Base-by-base conservation (phyloP, 2,888 invertebrate species). In the Macrosiphum euphorbiae region DNA sequence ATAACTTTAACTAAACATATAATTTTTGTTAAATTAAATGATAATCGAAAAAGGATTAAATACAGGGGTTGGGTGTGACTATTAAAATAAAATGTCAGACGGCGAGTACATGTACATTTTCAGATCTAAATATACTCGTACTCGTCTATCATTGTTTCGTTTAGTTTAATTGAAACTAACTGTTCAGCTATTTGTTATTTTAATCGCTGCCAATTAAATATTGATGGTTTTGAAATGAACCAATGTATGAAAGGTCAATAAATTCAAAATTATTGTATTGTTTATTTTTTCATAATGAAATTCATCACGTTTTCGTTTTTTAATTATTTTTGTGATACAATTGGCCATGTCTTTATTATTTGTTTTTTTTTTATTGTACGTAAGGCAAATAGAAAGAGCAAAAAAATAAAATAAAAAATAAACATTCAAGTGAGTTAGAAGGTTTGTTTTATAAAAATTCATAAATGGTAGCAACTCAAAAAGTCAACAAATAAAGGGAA, bases 391-490 rank as follows among this genome's bases (percentile, higher is more conserved):
- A 55, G 10, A 55, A 20, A 41, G n/a, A 55, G 50, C 4, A 91
- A 20, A 87, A 88, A 67, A 67, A 44, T 52, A 90, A 89, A 50
- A 86, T 35, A 90, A 92, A 88, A 61, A 78, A 88, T 41, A 84
- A 90, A 55, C 89, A 93, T 93, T 93, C 93, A 90, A 93, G 58
- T 88, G 89, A 93, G 78, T 90, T 90, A 85, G 47, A 93, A 35
- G 90, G 89, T 88, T 90, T 85, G 58, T 85, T 58, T 78, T 89
- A 47, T 90, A 84, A 89, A 78, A 89, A 84, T 93, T 90, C 44
- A 93, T 93, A 93, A 93, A 93, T 35, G 47, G 55, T 90, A 86
- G 89, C 85, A 93, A 93, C 41, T 58, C 90, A 94, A 94, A 90
- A 94, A 78, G 41, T 90, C 50, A 94, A 94, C 50, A 86, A 90